These are phyloP conservation scores for Drosophila grimshawi DNA, from an alignment of 1,140 invertebrate genomes.

Conservation along the genomic window DNA sequence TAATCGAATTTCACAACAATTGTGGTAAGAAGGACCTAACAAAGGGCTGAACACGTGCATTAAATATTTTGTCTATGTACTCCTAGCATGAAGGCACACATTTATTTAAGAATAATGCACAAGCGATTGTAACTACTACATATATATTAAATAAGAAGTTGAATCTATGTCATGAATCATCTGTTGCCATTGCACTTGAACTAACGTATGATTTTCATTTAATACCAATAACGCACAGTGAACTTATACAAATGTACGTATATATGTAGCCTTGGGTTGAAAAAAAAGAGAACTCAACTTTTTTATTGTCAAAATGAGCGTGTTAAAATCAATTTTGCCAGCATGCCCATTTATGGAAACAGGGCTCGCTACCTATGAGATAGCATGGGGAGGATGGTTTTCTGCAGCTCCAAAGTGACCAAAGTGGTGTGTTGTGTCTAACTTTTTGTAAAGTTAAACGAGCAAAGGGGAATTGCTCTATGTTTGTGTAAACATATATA, in stretches of 20 bases:
- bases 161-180: conserved; percentile 58
- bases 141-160: not conserved
- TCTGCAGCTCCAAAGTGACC: not conserved
- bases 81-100: not conserved
- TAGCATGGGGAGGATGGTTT: not conserved
- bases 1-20: conserved; percentile 75
- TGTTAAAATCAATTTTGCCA: not conserved
- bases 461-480: too few species aligned
- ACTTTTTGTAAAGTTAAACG: too few species aligned
- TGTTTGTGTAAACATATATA: too few species aligned
- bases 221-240: not conserved
- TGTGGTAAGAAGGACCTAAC: conserved; percentile 7
- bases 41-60: conserved; percentile 2
- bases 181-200: conserved; percentile 24
- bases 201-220: conserved; percentile 12
- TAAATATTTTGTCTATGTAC: not conserved
- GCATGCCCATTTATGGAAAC: conserved; percentile 11
- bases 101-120: too few species aligned
- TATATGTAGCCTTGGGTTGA: not conserved
- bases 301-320: not conserved
- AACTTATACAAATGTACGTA: not conserved
- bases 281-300: not conserved
- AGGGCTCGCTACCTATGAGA: not conserved
- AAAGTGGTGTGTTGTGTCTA: too few species aligned
- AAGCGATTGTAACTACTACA: not conserved